Base-by-base conservation (phyloP, 2,797 vertebrate species). In the Ibycter americanus region DNA sequence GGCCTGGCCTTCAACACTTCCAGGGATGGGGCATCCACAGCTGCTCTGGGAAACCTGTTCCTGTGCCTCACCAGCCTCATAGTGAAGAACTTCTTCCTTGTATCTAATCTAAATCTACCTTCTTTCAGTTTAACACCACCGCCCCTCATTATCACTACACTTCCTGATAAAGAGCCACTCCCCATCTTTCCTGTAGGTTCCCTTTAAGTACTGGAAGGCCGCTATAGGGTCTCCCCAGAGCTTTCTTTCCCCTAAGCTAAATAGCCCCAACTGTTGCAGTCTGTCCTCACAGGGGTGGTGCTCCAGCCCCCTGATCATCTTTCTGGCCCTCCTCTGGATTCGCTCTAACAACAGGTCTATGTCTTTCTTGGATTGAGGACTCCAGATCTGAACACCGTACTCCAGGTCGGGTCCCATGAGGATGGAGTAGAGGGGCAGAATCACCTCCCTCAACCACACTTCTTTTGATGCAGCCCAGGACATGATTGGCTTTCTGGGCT, bases 361-460 rank as follows among this genome's bases (percentile, higher is more conserved):
- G 11, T 55, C 46, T 19, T 62, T 59, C 10, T 29, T 32, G 11
- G 21, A 3, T 12, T 72, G 58, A 47, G n/a, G 12, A 27, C 2
- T 8, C 25, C 52, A 71, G 29, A 67, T 19, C 6, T 47, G 58
- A 6, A 44, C 4, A 2, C 9, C 44, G 23, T 0, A 27, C 17
- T 46, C 11, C 27, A 55, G 16, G 9, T 63, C 23, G 11, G 15
- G 3, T 54, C 32, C 70, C 2, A 1, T 5, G 4, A 76, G 49
- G 68, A 40, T 15, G 11, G 44, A 70, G 11, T 0, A 47, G 38
- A 55, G 21, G 25, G 31, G 14, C 13, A 92, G 31, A 55, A 72
- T 13, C 25, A 6, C 6, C 17, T 80, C 42, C 32, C 8, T 49
- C 0, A 0, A 44, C 25, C 20, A 31, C 15, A 2, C 1, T 36